Base-by-base conservation (phyloP, 2,797 vertebrate genomes). In the Rhinoraja longicauda region DNA sequence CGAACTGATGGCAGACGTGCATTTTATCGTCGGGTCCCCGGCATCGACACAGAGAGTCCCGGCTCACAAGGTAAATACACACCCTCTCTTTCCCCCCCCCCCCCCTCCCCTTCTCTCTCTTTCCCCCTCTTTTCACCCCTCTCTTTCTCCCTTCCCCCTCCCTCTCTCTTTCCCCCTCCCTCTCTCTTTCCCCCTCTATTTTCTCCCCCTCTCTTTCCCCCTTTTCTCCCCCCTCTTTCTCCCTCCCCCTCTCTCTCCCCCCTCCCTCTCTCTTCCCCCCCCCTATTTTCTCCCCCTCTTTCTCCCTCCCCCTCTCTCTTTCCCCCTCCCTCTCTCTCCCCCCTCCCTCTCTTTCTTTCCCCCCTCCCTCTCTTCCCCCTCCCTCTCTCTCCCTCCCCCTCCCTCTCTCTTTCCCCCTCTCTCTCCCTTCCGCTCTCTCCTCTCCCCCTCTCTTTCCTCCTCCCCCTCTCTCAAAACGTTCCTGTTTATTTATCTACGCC, bases 1-100 rank as follows among this genome's bases (percentile, higher is more conserved):
- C 95, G 98, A 99, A 96, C 98, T 98, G 95, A 99, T 99, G 99
- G 98, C 99, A 0, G 99, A 99, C n/a, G 97, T 99, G 94, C 98
- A 99, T 96, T 99, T 99, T 96, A 95, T 99, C 32, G 98, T 99
- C 19, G 99, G 99, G 67, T 97, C 98, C 13, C 93, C 96, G 73
- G 98, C 98, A 93, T 97, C 95, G 1, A 96, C 97, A 7, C 96
- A 97, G 95, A 97, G 96, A 95, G 97, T 99, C 93, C 99, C 99
- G 4, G 99, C 98, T 45, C 99, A 99, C 96, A 99, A 99, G 98
- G 99, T 36, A 88, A 67, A 21, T 84, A 36, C n/a, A 62, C 29
- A 21, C 17, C 3, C 45, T 45, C 45, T n/a, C n/a, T n/a, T n/a
- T n/a, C n/a, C n/a, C n/a, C n/a, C n/a, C n/a, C n/a, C n/a, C n/a